Conservation (phyloP, 30 jellyfish, hydroid and myxozoan species). For the Rhopilema esculentum region DNA sequence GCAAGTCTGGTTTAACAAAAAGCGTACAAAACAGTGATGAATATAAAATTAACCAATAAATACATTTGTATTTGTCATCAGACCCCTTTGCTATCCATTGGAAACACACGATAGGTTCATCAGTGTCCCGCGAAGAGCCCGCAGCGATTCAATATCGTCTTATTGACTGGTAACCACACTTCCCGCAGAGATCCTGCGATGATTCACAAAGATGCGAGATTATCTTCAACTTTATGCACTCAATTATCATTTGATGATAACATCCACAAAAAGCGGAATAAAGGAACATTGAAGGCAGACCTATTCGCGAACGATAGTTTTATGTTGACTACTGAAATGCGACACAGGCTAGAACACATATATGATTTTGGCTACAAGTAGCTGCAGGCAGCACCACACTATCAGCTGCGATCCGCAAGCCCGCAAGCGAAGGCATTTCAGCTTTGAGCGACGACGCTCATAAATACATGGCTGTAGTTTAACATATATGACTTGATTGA, state of each 20-base stretch:
- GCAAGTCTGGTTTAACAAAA: neutral
- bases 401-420: too few relatives aligned
- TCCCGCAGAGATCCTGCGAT: conserved; percentile 65
- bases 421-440: too few relatives aligned
- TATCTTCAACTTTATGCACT: conserved; percentile 25
- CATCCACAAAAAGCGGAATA: neutral
- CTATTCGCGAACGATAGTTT: neutral
- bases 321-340: too few relatives aligned
- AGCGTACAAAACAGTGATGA: neutral
- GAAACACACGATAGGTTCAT: conserved; percentile 56
- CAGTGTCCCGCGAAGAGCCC: conserved; percentile 57
- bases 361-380: too few relatives aligned
- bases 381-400: too few relatives aligned
- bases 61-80: neutral
- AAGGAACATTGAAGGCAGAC: neutral
- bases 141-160: conserved; percentile 69
- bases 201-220: conserved; percentile 49
- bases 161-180: conserved; percentile 55
- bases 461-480: too few relatives aligned
- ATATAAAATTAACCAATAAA: neutral
- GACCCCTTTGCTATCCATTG: conserved; percentile 34
- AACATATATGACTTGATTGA: too few relatives aligned
- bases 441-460: too few relatives aligned
- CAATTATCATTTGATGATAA: neutral
- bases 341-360: too few relatives aligned